Conservation (phyloP, 2,797 vertebrate genomes). For the Cacajao melanocephalus region DNA sequence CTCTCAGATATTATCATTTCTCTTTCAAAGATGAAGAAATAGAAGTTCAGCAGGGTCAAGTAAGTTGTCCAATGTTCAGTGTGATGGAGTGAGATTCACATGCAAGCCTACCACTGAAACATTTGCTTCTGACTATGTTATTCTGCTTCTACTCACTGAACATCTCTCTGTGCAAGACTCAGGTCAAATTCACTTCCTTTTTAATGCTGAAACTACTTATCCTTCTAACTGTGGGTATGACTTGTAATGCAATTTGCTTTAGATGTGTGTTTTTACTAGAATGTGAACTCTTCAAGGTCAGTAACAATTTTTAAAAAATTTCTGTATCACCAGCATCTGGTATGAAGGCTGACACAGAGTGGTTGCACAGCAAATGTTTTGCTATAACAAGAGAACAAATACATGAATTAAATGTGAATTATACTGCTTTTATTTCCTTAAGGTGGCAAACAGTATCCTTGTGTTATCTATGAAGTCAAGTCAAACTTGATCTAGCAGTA, state of each 20-base stretch:
- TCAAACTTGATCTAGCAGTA: neutral
- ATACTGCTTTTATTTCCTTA: neutral
- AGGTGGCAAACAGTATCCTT: neutral
- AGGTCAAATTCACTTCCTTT: conserved; percentile 19
- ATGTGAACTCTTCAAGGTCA: conserved; percentile 29
- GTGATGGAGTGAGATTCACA: neutral
- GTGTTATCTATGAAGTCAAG: neutral
- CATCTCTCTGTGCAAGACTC: neutral
- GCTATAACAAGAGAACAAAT: neutral
- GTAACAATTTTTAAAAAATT: conserved; percentile 17
- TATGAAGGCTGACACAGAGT: neutral
- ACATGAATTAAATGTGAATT: conserved; percentile 13
- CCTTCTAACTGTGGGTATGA: neutral
- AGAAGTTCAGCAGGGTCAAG: neutral
- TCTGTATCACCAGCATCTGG: neutral
- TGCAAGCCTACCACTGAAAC: neutral
- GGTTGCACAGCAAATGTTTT: conserved; percentile 35
- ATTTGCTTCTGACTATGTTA: neutral
- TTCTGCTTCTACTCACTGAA: neutral
- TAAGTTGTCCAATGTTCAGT: neutral
- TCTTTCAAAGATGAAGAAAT: conserved; percentile 15
- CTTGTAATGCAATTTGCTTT: neutral
- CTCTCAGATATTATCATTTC: neutral
- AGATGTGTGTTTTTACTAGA: conserved; percentile 25
- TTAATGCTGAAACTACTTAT: neutral